These are phyloP conservation scores for Esperia sulphurella DNA, from an alignment of 2,888 invertebrate species.

Conservation along the genomic window DNA sequence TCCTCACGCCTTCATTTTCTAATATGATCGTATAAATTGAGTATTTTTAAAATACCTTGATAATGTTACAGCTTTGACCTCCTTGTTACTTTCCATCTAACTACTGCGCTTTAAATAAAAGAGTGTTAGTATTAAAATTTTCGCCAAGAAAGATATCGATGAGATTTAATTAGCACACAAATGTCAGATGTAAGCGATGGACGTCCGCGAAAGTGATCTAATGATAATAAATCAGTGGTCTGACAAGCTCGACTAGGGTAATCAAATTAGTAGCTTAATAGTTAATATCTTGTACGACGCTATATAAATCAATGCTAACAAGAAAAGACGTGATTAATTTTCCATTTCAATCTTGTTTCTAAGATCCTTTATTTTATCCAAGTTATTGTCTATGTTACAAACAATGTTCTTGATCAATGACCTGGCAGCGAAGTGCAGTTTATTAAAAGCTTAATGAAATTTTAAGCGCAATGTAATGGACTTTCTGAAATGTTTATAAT, in stretches of 20 bases:
- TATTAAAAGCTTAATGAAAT: background rate
- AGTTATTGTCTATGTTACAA: background rate
- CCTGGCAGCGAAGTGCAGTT: background rate
- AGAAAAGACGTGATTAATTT: constrained; percentile 3
- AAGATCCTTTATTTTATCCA: background rate
- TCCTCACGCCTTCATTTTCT: no score
- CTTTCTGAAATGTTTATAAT: background rate
- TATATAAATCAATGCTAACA: constrained; percentile 4
- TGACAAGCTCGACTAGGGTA: constrained; percentile 24
- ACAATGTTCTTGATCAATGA: background rate
- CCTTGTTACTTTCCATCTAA: no score
- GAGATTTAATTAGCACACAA: constrained; percentile 31
- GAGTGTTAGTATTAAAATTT: no score
- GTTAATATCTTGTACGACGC: constrained; percentile 7
- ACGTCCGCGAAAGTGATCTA: constrained; percentile 31
- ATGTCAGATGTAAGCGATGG: constrained; percentile 24
- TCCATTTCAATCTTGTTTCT: background rate
- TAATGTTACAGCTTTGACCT: no score
- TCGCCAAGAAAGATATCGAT: no score
- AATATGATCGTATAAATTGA: no score
- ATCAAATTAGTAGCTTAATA: constrained; percentile 20
- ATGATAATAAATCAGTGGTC: constrained; percentile 36
- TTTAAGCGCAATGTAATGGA: background rate
- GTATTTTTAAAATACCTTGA: no score
- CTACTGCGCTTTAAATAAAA: no score